Evolutionary conservation across 2,797 vertebrate genomes (phyloP), one percentile per base, ranked within the genome.

Genomic region (Pristis pectinata): DNA sequence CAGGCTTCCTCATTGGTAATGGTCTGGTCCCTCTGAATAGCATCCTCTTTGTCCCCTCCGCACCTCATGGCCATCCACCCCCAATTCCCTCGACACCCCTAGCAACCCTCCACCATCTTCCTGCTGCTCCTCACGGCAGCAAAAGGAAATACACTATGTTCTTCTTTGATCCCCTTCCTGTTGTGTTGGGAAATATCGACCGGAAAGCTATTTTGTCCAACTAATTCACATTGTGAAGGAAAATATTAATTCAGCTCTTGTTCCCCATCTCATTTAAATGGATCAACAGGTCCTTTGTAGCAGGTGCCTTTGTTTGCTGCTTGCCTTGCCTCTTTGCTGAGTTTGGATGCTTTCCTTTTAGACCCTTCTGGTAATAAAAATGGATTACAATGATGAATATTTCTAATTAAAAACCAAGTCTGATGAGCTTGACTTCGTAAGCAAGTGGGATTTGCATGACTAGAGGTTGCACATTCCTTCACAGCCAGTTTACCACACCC

Each of bases 401-500:
- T 76, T 74, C 92, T 76, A 94, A 94, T 56, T 94, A 76, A 76
- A 76, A 94, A 74, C 44, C 49, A 41, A 76, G 44, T 74, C 44
- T 94, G 92, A 56, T 94, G 64, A 94, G 70, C 70, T 76, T 76
- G 92, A n/a, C 41, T 94, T 53, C 74, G 70, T 53, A 70, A 76
- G 92, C 92, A 13, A 76, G 67, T 94, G 92, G 70, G 92, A 94
- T 94, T 94, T 76, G 70, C 49, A 76, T 72, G 56, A 76, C 11
- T 76, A 41, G 70, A 94, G 70, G 41, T 56, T 8, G 67, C 76
- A 17, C 92, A 74, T 72, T 74, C 92, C 92, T 94, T 30, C 61
- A 91, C 56, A 93, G 67, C 67, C 34, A 74, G 72, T 30, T 17
- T 24, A 7, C 24, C 24, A 76, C 61, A 19, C 41, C 37, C 5